A percentile compares a stretch with the other conserved stretches of the same genome.
These are phyloP conservation scores for Campylomormyrus tamandua DNA, from an alignment of 2,113 vertebrate genomes.

Conservation along the genomic window DNA sequence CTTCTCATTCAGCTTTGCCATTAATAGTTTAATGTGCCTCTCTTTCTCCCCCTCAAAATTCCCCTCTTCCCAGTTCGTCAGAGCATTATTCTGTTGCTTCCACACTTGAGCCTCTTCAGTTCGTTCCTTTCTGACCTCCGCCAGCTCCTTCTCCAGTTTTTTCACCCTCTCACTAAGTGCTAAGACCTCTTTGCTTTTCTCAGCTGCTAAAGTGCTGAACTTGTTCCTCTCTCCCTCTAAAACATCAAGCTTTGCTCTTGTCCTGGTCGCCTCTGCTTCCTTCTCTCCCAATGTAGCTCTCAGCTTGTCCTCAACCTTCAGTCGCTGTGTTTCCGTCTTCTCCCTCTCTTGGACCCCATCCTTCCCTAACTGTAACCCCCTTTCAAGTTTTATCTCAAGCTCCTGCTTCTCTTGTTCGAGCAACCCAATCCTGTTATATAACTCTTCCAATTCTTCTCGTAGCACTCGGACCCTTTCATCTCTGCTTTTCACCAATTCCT, in stretches of 20 bases:
- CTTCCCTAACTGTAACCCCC: neutral
- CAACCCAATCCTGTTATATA: slow-evolving; percentile 35
- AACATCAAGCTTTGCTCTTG: slow-evolving; percentile 19
- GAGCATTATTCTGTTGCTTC: slow-evolving; percentile 11
- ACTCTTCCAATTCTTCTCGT: slow-evolving; percentile 34
- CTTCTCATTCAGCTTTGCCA: slow-evolving; percentile 20
- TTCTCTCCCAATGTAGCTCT: slow-evolving; percentile 23
- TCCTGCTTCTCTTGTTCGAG: slow-evolving; percentile 37
- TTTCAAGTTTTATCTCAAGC: slow-evolving; percentile 17
- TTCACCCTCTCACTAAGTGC: neutral
- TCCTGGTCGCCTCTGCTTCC: slow-evolving; percentile 9
- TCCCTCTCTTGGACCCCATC: neutral
- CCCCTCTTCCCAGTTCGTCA: slow-evolving; percentile 12
- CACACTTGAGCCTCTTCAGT: neutral
- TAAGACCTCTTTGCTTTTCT: slow-evolving; percentile 23
- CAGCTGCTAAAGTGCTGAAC: slow-evolving; percentile 19
- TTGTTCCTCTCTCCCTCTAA: slow-evolving; percentile 37
- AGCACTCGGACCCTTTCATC: slow-evolving; percentile 25
- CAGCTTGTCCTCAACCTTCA: neutral
- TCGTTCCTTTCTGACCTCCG: neutral
- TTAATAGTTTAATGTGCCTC: slow-evolving; percentile 11
- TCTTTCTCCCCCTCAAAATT: slow-evolving; percentile 12
- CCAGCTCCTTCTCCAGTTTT: slow-evolving; percentile 18
- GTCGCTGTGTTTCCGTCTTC: neutral
- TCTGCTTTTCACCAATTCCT: slow-evolving; percentile 36